Evolutionary conservation across 1,140 invertebrate genomes (phyloP).

Genomic region (Acromyrmex echinatior): DNA sequence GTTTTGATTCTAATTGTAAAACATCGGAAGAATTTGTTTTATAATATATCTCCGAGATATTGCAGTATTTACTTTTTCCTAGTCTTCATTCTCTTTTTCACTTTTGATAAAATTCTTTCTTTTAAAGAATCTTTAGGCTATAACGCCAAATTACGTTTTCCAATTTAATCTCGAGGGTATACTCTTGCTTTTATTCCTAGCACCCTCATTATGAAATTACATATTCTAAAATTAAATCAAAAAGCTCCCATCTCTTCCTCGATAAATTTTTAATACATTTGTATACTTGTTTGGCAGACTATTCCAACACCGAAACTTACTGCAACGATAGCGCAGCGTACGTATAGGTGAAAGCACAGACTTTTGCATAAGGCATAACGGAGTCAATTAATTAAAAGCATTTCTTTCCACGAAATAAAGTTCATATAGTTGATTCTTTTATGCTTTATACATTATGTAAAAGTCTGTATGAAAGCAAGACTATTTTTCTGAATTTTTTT

Average conservation of each 20-base stretch:
- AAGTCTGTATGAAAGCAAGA: too few relatives aligned
- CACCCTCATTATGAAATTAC: not conserved
- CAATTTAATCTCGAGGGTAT: not conserved
- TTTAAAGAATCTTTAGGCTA: not conserved
- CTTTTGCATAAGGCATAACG: too few relatives aligned
- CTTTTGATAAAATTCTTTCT: not conserved
- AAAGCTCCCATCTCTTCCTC: not conserved
- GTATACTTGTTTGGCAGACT: not conserved
- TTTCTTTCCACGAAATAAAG: too few relatives aligned
- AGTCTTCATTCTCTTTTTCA: not conserved
- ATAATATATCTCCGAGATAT: not conserved
- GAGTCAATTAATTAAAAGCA: too few relatives aligned
- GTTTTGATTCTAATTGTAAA: not conserved
- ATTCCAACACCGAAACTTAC: not conserved
- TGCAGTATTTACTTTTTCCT: not conserved
- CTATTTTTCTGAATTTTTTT: too few relatives aligned
- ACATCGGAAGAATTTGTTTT: not conserved
- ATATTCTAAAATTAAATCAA: slow-evolving; percentile 16
- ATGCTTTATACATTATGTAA: too few relatives aligned
- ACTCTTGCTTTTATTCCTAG: slow-evolving; percentile 1
- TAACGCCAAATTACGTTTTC: not conserved
- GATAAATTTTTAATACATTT: slow-evolving; percentile 6
- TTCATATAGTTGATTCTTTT: too few relatives aligned
- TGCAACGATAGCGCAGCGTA: not conserved
- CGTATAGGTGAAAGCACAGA: too few relatives aligned